phyloP scores from a whole-genome alignment of 2,113 vertebrate genomes.

The Pleuronectes platessa region DNA sequence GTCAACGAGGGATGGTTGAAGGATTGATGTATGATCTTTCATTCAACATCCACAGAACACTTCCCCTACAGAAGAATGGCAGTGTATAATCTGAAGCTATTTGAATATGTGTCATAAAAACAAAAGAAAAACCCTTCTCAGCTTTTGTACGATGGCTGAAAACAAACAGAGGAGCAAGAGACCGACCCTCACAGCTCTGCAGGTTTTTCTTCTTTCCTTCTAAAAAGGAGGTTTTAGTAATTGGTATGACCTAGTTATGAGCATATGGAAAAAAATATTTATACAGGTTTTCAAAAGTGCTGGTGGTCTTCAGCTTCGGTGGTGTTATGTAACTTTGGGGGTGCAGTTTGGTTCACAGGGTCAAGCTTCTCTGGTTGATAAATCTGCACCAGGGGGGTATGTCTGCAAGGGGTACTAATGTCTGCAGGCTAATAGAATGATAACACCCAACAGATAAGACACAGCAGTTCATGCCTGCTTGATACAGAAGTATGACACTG shows the following conservation, averaged over 20 bases:
- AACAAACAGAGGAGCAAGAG: conserved; percentile 9
- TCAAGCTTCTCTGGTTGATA: conserved; percentile 45
- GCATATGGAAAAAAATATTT: conserved; percentile 80
- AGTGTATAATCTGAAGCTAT: background rate
- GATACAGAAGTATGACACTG: background rate
- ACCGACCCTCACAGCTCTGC: background rate
- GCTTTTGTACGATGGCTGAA: background rate
- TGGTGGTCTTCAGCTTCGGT: conserved; percentile 67
- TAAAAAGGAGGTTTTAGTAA: conserved; percentile 45
- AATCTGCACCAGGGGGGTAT: conserved; percentile 18
- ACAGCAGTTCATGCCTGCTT: background rate
- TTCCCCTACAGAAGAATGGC: background rate
- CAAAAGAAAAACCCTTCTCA: conserved; percentile 10
- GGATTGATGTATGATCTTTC: background rate
- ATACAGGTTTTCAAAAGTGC: conserved; percentile 71
- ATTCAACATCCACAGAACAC: background rate
- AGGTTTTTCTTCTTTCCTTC: conserved; percentile 34
- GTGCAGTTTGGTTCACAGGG: conserved; percentile 47
- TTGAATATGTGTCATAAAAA: conserved; percentile 6
- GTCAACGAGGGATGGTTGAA: background rate
- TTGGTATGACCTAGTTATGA: conserved; percentile 65
- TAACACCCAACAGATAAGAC: background rate
- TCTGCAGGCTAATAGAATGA: conserved; percentile 1
- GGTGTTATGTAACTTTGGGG: conserved; percentile 69
- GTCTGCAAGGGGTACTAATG: conserved; percentile 29